Evolutionary conservation across 2,888 invertebrate genomes (phyloP), one percentile per base, ranked within the genome.

Genomic region (Leucophenga montana): DNA sequence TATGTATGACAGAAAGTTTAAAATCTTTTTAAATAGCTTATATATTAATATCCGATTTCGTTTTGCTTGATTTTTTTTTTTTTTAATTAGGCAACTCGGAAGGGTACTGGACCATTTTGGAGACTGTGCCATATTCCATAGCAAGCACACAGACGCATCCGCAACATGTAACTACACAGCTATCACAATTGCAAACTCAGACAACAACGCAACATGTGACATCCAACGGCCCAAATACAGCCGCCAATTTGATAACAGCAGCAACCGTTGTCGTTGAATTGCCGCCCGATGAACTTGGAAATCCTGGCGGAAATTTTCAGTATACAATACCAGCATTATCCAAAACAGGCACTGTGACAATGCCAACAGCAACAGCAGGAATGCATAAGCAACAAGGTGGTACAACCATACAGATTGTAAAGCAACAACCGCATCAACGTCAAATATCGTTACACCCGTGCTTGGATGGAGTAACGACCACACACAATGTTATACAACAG

Each of bases 21-120:
- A 8, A 39, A 5, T 39, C 8, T 39, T 8, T 39, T 39, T 8
- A 11, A 1, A 39, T 39, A 11, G 39, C 1, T 39, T 8, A 8
- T 8, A 3, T 39, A 39, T 39, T 39, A 39, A 39, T 39, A 5
- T 11, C 20, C 59, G 54, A 44, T 46, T 54, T 48, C 68, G 33
- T 48, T 66, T 48, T 69, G 16, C 27, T 14, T 27, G 4, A 27
- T 27, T 3, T 27, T 27, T 39, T 18, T 54, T 20, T 46, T 16
- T 14, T 14, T 20, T 57, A 80, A 82, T 27, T 67, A 84, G 83
- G 75, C 54, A 75, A 79, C 5, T 71, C 79, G 20, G 88, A 87
- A 75, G 88, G 88, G 57, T 88, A 88, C 70, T 88, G 88, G 88
- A 88, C 88, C 13, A 88, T 88, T 50, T 69, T 88, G 69, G 88